Evolutionary conservation across 2,797 vertebrate species (phyloP).

Genomic region (Macropodus opercularis): DNA sequence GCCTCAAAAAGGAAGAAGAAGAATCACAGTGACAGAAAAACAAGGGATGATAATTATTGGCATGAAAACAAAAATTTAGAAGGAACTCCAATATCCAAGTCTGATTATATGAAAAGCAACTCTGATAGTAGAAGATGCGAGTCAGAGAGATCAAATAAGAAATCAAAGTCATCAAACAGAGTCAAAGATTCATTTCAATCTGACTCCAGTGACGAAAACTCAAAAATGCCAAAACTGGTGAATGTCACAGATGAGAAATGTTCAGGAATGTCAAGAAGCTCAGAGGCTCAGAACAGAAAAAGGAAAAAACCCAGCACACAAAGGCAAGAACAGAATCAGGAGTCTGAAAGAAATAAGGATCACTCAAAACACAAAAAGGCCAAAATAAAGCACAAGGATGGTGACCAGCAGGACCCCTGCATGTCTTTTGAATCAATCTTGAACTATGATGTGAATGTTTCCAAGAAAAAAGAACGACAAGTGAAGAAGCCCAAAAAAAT

Average conservation of each 20-base stretch:
- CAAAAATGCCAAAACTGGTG: conserved; percentile 12
- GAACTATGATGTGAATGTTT: conserved; percentile 82
- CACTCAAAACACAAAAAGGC: conserved; percentile 44
- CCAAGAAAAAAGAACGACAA: conserved; percentile 66
- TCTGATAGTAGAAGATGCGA: conserved; percentile 20
- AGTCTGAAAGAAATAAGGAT: conserved; percentile 27
- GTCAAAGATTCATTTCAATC: conserved; percentile 20
- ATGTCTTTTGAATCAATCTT: conserved; percentile 90
- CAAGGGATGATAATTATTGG: conserved; percentile 8
- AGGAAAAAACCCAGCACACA: conserved; percentile 41
- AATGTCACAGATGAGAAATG: conserved; percentile 18
- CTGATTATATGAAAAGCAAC: conserved; percentile 21
- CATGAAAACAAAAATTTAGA: conserved; percentile 31
- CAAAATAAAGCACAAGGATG: conserved; percentile 31
- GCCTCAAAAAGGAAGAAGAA: conserved; percentile 44
- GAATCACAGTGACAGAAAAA: conserved; percentile 25
- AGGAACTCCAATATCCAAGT: conserved; percentile 38
- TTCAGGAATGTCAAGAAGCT: conserved; percentile 9
- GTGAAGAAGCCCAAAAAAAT: conserved; percentile 59
- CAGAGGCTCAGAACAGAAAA: conserved; percentile 38
- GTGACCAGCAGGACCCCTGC: conserved; percentile 65
- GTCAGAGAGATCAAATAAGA: conserved; percentile 39
- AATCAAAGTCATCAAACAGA: conserved; percentile 25
- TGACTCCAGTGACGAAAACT: conserved; percentile 30
- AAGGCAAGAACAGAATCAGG: conserved; percentile 9